phyloP scores from a whole-genome alignment of 2,888 invertebrate genomes.

The Dicycla oo region DNA sequence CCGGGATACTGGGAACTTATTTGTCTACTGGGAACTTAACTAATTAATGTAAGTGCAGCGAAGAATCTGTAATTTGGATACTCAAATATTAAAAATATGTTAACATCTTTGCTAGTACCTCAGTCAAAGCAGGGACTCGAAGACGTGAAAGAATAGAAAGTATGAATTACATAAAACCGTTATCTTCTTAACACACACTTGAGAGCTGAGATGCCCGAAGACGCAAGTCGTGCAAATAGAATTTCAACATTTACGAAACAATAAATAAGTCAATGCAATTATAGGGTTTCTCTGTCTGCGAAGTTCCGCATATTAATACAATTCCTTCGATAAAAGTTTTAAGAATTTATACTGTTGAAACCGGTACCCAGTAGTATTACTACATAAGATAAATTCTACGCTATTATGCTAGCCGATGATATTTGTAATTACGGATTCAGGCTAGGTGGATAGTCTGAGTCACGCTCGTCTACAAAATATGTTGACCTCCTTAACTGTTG shows the following conservation, averaged over 20 bases:
- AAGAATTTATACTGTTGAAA: background rate
- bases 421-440: constrained; percentile 56
- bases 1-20: no score
- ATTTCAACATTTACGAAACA: constrained; percentile 17
- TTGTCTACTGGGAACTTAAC: background rate
- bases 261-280: constrained; percentile 13
- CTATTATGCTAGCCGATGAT: constrained; percentile 29
- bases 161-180: background rate
- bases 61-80: background rate
- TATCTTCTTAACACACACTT: constrained; percentile 1
- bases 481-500: constrained; percentile 22
- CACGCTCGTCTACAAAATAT: constrained; percentile 33
- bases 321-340: background rate
- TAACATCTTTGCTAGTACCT: background rate
- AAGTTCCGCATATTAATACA: constrained; percentile 3
- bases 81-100: background rate
- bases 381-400: constrained; percentile 11
- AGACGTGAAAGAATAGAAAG: constrained; percentile 10
- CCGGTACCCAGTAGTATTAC: constrained; percentile 8
- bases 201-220: background rate
- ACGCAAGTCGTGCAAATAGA: constrained; percentile 1
- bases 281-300: constrained; percentile 10
- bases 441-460: constrained; percentile 45
- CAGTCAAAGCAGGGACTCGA: background rate
- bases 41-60: background rate